Conservation (phyloP, 1,140 invertebrate genomes). For the Bombus waltoni region DNA sequence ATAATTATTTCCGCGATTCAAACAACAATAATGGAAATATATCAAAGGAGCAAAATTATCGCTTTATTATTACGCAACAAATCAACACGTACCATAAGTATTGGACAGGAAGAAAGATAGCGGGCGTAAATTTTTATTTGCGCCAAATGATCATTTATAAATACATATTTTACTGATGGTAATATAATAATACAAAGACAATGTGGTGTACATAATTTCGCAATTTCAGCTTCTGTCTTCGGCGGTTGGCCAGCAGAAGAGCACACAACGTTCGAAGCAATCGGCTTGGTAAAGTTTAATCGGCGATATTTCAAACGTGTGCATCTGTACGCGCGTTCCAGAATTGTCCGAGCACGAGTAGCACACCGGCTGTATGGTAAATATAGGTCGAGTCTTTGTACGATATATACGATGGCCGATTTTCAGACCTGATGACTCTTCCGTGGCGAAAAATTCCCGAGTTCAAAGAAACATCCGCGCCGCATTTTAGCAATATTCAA, state of each 20-base stretch:
- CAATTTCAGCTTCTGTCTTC: slow-evolving; percentile 3
- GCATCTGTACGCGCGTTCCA: slow-evolving; percentile 6
- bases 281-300: slow-evolving; percentile 21
- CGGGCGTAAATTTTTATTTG: neutral
- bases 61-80: neutral
- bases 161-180: neutral
- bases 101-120: neutral
- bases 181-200: neutral
- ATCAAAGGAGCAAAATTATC: no score
- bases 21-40: no score
- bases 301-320: slow-evolving; percentile 22
- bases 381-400: slow-evolving; percentile 33
- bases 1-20: no score
- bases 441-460: neutral
- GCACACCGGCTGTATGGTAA: neutral
- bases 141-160: neutral
- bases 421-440: slow-evolving; percentile 13
- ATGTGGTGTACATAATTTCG: neutral
- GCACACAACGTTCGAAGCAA: neutral
- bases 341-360: slow-evolving; percentile 5
- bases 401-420: neutral
- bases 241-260: neutral
- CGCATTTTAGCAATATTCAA: slow-evolving; percentile 1
- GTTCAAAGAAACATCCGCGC: slow-evolving; percentile 6
- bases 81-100: neutral